Percentiles rank a stretch among this genome's conserved stretches.
Conservation (phyloP, 1,140 invertebrate species). For the Ceratitis capitata region DNA sequence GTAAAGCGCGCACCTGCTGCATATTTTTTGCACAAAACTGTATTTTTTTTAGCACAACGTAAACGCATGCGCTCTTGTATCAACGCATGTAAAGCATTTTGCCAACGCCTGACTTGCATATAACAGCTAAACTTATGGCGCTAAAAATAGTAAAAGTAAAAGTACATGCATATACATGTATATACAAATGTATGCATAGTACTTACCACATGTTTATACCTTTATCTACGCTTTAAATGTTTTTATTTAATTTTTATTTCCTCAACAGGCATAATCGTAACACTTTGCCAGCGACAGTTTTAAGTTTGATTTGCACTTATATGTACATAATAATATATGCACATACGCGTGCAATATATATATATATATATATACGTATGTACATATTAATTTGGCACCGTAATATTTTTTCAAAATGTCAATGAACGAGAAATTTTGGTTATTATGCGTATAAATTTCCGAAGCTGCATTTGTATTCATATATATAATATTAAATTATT, state of each 20-base stretch:
- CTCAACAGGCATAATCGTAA: not conserved
- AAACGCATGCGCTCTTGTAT: not conserved
- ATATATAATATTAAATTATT: no score
- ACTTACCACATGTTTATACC: no score
- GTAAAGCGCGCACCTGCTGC: no score
- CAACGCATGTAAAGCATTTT: not conserved
- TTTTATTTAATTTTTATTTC: constrained; percentile 22
- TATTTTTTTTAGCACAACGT: not conserved
- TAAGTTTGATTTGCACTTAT: not conserved
- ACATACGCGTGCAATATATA: no score
- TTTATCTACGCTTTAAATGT: not conserved
- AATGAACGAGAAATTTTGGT: constrained; percentile 8
- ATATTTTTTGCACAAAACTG: not conserved
- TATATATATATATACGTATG: not conserved
- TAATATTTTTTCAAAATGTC: not conserved
- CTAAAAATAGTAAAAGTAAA: not conserved
- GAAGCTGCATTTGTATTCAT: not conserved
- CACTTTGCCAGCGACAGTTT: not conserved
- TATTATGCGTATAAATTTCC: not conserved
- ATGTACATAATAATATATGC: no score
- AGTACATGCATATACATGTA: not conserved
- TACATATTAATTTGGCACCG: not conserved
- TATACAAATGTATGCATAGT: no score
- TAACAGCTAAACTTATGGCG: not conserved
- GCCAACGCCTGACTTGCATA: no score